Evolutionary conservation across 2,888 invertebrate genomes (phyloP), one percentile per base, ranked within the genome.

Genomic region (Macrophya annulata): DNA sequence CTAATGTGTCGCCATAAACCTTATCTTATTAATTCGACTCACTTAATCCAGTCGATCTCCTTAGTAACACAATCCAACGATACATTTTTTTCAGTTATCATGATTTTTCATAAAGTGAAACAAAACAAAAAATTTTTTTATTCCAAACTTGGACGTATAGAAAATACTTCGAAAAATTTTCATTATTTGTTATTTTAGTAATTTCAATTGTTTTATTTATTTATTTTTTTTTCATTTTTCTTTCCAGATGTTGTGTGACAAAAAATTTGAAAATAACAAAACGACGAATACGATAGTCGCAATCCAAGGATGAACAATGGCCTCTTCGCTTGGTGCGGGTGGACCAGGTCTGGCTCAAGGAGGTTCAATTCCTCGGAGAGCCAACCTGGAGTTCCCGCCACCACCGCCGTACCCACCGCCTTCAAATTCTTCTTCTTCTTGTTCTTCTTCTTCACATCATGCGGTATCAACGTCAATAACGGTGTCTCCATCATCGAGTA

Each of bases 351-450:
- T 88, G 87, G 90, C 90, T 89, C 90, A 85, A 86, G 90, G 74
- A 87, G 51, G 84, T 15, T 86, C 89, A 86, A 86, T 89, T 86
- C 90, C 92, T 86, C 91, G 93, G 86, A 90, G 92, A 87, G 91
- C 91, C 87, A 93, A 91, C 94, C 95, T 97, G 94, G 96, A 96
- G 94, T 97, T 97, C 93, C 96, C 96, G 87, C 97, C 96, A 86
- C 96, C 97, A 89, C 96, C 96, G 88, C 96, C 96, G 86, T 96
- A 96, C 92, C 96, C 96, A 87, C 96, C 96, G 74, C 94, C 94
- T 17, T 43, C 45, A 17, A 15, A n/a, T n/a, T 45, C 72, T 2
- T 74, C 74, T 45, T 45, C 45, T 10, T 12, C 21, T 45, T 15
- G 6, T 21, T 74, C 45, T 89, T 91, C 68, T 90, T 91, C 90